A percentile compares a stretch with the other conserved stretches of the same genome.
Conservation (phyloP, 2,113 vertebrate species). For the Entomyzon cyanotis region DNA sequence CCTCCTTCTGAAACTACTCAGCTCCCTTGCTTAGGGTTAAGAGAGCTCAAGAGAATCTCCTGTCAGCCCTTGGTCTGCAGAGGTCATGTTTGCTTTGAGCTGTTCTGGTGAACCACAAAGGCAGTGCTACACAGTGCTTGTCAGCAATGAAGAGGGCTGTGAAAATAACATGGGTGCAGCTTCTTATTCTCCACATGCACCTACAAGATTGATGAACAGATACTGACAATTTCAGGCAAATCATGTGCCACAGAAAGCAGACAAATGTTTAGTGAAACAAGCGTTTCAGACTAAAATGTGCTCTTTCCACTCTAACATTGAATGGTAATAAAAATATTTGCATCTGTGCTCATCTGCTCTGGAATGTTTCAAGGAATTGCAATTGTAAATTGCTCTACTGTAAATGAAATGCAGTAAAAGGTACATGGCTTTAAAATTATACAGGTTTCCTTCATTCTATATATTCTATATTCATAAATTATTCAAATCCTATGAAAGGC, state of each 20-base stretch:
- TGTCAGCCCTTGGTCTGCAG: not conserved
- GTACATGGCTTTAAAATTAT: not conserved
- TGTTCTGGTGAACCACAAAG: not conserved
- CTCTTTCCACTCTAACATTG: not conserved
- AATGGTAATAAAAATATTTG: not conserved
- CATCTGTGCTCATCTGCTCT: not conserved
- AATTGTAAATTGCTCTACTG: not conserved
- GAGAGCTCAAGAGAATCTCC: not conserved
- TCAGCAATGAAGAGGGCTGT: not conserved
- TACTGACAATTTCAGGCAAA: not conserved
- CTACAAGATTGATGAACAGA: not conserved
- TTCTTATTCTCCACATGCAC: not conserved
- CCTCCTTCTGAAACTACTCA: not conserved
- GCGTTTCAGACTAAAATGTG: not conserved
- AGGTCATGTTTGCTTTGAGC: accelerated
- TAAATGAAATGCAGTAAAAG: not conserved
- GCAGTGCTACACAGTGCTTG: too few relatives aligned
- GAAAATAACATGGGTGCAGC: not conserved
- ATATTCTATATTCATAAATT: not conserved
- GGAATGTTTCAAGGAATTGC: not conserved
- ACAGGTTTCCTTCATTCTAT: not conserved
- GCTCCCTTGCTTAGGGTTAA: not conserved
- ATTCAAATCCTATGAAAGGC: not conserved
- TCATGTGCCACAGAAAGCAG: not conserved
- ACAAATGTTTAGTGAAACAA: not conserved